Conservation (phyloP, 2,888 invertebrate genomes). For the Platerodrilus igneus region DNA sequence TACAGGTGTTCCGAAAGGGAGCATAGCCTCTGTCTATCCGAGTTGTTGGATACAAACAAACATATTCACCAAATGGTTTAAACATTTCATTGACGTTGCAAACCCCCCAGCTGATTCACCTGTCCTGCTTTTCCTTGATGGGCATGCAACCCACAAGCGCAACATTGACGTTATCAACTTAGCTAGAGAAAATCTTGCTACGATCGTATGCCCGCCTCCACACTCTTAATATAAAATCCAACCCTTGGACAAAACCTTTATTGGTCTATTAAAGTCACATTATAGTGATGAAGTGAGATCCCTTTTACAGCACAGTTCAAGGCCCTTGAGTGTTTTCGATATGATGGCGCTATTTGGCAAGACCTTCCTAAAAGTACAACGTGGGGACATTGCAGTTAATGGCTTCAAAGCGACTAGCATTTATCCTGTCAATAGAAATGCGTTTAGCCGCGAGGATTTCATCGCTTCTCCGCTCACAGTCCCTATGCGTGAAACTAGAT, state of each 20-base stretch:
- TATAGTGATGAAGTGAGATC: constrained; percentile 7
- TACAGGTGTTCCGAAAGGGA: no score
- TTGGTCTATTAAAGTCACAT: not conserved
- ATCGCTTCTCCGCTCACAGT: no score
- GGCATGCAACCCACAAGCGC: constrained; percentile 31
- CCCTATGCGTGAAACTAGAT: no score
- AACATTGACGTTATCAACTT: constrained; percentile 32
- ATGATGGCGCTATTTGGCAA: constrained; percentile 27
- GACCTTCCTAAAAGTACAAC: constrained; percentile 32
- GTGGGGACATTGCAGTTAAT: constrained; percentile 17
- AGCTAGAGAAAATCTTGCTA: not conserved
- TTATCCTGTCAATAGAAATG: constrained; percentile 29
- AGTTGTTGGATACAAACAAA: constrained; percentile 25
- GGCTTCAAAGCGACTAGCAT: constrained; percentile 25
- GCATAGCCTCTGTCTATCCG: constrained; percentile 25
- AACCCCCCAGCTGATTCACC: constrained; percentile 19
- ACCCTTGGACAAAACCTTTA: constrained; percentile 17
- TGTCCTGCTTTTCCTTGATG: constrained; percentile 29
- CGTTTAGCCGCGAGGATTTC: constrained; percentile 22
- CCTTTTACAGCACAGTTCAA: not conserved
- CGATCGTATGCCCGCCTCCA: constrained; percentile 16
- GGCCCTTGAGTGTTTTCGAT: not conserved
- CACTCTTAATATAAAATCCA: constrained; percentile 27
- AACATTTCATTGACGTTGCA: constrained; percentile 23
- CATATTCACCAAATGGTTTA: constrained; percentile 24